Percentiles rank a stretch among this genome's conserved stretches.
Conservation (phyloP, 2,113 vertebrate genomes). For the Sakesphorus luctuosus region DNA sequence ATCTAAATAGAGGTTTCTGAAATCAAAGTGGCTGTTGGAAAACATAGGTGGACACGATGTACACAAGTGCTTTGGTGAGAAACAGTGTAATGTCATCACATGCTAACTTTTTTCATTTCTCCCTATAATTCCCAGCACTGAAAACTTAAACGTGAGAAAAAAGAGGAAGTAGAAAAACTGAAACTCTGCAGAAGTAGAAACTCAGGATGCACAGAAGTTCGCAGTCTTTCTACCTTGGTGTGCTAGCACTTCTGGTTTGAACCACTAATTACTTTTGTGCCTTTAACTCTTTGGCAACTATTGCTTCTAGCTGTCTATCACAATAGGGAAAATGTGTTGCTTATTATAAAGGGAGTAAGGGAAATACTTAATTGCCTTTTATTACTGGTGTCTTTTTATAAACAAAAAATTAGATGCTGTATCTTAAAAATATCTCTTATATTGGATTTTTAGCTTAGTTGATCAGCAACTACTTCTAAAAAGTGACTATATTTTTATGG, state of each 20-base stretch:
- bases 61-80: background rate
- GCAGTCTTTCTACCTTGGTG: background rate
- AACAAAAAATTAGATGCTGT: background rate
- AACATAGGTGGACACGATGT: background rate
- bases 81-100: background rate
- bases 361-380: background rate
- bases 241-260: slow-evolving; percentile 28
- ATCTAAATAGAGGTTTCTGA: background rate
- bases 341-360: background rate
- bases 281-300: background rate
- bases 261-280: slow-evolving; percentile 53
- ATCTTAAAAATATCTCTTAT: background rate
- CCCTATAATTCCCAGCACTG: background rate
- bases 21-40: background rate
- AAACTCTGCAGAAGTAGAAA: slow-evolving; percentile 50
- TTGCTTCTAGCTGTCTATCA: background rate
- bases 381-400: background rate
- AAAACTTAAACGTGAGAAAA: slow-evolving; percentile 56
- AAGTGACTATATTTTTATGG: background rate
- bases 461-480: background rate
- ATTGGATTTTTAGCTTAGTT: background rate
- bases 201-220: slow-evolving; percentile 15
- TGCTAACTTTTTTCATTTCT: background rate
- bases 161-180: slow-evolving; percentile 7
- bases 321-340: background rate